A percentile compares a stretch with the other conserved stretches of the same genome.
Conservation (phyloP, 2,113 vertebrate species). For the Anhinga rufa region DNA sequence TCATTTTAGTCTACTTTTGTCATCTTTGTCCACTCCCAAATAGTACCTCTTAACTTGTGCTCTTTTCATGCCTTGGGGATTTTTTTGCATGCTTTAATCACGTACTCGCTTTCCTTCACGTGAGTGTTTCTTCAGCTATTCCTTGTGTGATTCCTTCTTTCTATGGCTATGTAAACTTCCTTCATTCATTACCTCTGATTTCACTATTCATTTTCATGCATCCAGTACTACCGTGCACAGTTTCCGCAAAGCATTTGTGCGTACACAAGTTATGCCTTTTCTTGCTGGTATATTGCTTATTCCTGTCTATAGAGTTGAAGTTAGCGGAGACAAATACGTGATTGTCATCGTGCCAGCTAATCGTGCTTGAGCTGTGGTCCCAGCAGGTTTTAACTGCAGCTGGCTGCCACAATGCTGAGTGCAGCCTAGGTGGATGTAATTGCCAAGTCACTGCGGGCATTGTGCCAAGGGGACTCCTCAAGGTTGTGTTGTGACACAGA, state of each 20-base stretch:
- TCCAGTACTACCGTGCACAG: not conserved
- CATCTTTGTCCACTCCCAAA: not conserved
- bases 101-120: accelerated
- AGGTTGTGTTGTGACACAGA: not conserved
- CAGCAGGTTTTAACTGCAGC: conserved; percentile 39
- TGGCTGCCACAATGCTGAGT: not conserved
- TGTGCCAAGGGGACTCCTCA: conserved; percentile 1
- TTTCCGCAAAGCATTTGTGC: not conserved
- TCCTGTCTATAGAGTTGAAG: not conserved
- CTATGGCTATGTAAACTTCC: not conserved
- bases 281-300: not conserved
- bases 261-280: not conserved
- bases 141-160: not conserved
- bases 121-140: not conserved
- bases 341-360: not conserved
- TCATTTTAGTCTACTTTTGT: not conserved
- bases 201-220: not conserved
- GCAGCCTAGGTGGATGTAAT: not conserved
- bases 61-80: not conserved
- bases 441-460: not conserved
- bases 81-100: not conserved
- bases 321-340: not conserved
- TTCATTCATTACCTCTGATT: not conserved
- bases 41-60: not conserved
- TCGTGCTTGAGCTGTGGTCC: not conserved